A percentile compares a stretch with the other conserved stretches of the same genome.
Conservation (phyloP, 2,113 vertebrate genomes). For the Coreoperca whiteheadi region DNA sequence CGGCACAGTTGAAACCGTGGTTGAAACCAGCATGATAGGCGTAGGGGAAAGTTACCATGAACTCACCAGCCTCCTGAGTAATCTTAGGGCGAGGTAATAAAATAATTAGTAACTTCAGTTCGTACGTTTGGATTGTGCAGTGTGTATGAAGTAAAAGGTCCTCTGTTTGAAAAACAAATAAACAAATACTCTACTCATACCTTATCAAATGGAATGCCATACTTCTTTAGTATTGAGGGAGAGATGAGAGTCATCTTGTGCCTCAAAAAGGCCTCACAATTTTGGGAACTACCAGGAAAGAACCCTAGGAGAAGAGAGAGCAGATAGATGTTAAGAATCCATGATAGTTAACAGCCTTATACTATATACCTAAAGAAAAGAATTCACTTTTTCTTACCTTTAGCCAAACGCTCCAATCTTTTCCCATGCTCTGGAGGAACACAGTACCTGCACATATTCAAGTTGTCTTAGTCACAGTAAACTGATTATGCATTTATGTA, state of each 20-base stretch:
- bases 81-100: slow-evolving; percentile 81
- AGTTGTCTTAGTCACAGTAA: neutral
- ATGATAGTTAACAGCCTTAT: neutral
- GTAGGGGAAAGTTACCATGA: slow-evolving; percentile 98
- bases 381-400: slow-evolving; percentile 84
- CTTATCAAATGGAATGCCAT: slow-evolving; percentile 98
- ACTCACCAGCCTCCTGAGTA: slow-evolving; percentile 96
- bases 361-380: neutral
- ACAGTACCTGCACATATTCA: slow-evolving; percentile 88
- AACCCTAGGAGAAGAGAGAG: slow-evolving; percentile 85
- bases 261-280: slow-evolving; percentile 97
- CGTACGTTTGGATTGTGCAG: neutral
- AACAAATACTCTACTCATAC: slow-evolving; percentile 69
- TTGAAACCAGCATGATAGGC: slow-evolving; percentile 98
- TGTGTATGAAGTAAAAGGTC: neutral
- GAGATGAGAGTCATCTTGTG: slow-evolving; percentile 99
- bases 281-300: slow-evolving; percentile 96
- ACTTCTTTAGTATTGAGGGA: slow-evolving; percentile 97
- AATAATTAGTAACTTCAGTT: slow-evolving; percentile 1
- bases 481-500: neutral
- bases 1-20: slow-evolving; percentile 98
- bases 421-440: slow-evolving; percentile 98
- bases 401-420: slow-evolving; percentile 94
- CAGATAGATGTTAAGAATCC: neutral
- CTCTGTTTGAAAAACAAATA: neutral